These are phyloP conservation scores for Tenebrosternarchus preto DNA, from an alignment of 2,113 vertebrate species.

Conservation along the genomic window DNA sequence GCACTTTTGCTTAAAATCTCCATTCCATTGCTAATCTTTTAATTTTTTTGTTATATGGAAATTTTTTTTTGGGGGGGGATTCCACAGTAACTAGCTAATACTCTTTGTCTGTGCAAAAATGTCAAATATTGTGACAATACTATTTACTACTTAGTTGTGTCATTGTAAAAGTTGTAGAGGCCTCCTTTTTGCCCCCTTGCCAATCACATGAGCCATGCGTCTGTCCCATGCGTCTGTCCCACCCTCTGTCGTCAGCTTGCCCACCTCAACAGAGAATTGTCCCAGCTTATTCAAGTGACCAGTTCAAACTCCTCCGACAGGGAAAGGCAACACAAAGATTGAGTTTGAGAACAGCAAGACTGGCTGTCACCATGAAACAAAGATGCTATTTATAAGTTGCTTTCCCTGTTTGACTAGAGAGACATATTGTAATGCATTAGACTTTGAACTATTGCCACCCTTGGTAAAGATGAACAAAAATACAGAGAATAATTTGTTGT, in stretches of 20 bases:
- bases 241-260: slow-evolving; percentile 1
- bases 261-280: slow-evolving; percentile 14
- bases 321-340: slow-evolving; percentile 6
- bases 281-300: slow-evolving; percentile 23
- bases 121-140: slow-evolving; percentile 10
- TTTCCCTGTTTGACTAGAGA: background rate
- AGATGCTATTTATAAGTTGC: slow-evolving; percentile 11
- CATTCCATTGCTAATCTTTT: too few species aligned
- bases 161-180: background rate
- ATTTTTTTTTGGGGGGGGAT: too few species aligned
- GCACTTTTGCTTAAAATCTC: too few species aligned
- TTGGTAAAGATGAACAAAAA: too few species aligned
- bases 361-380: background rate
- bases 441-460: background rate
- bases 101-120: background rate
- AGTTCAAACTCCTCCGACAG: slow-evolving; percentile 16
- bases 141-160: background rate
- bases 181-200: background rate
- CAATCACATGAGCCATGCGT: background rate
- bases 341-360: background rate
- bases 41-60: too few species aligned
- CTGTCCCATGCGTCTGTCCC: background rate
- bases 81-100: too few species aligned
- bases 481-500: too few species aligned
- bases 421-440: background rate